Conservation (phyloP, 2,888 invertebrate genomes). For the Ceriagrion tenellum region DNA sequence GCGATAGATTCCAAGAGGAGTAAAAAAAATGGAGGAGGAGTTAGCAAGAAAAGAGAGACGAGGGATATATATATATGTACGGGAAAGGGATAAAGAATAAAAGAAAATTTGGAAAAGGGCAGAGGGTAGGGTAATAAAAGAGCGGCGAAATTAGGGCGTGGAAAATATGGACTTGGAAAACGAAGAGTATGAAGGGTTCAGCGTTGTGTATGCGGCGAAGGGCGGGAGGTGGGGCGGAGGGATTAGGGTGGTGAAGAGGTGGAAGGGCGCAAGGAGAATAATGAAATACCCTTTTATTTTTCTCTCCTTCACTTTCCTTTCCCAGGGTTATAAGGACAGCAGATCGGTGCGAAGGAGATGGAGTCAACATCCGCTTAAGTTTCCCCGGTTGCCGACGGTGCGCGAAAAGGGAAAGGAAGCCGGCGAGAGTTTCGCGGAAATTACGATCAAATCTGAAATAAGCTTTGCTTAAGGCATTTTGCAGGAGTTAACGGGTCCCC, state of each 20-base stretch:
- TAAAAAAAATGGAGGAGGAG: background rate
- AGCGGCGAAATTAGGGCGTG: slow-evolving; percentile 14
- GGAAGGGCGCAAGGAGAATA: background rate
- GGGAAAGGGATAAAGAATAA: background rate
- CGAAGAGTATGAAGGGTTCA: background rate
- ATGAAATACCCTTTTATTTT: background rate
- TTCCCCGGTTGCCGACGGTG: background rate
- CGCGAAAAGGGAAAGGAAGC: background rate
- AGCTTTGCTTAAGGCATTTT: background rate
- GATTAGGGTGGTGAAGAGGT: background rate
- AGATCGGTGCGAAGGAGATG: background rate
- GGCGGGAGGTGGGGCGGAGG: too few species aligned
- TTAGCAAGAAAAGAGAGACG: background rate
- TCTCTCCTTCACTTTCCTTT: slow-evolving; percentile 5
- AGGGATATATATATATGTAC: background rate
- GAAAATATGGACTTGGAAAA: slow-evolving; percentile 31
- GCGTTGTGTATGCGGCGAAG: too few species aligned
- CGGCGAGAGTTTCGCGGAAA: background rate
- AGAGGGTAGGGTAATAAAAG: slow-evolving; percentile 8
- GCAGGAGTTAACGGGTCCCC: background rate
- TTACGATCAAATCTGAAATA: slow-evolving; percentile 32
- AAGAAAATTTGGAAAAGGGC: slow-evolving; percentile 30
- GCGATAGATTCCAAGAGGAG: background rate
- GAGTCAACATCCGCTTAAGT: slow-evolving; percentile 16
- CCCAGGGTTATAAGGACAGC: background rate